Base-by-base conservation (phyloP, 2,113 vertebrate species). In the Oncorhynchus kisutch region DNA sequence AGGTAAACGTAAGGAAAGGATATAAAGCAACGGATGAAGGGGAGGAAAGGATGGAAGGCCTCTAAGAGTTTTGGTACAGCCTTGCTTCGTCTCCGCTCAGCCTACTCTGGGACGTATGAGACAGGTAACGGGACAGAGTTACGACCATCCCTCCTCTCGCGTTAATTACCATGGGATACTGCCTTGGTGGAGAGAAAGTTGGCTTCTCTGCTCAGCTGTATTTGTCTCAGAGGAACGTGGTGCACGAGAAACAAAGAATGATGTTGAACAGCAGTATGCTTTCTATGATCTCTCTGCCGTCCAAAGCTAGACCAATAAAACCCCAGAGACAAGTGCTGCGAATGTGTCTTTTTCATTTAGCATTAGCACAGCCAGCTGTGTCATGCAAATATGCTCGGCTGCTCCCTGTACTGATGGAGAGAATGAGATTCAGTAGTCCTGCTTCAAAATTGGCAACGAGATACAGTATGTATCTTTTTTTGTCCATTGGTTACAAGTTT, bases 271-370 rank as follows among this genome's bases (percentile, higher is more conserved):
- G 54, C 25, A 62, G 51, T 62, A 45, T 70, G 59, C 54, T 48
- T 70, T 66, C 18, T 57, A 20, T 68, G 45, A 78, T 67, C n/a
- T 49, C 5, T n/a, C 54, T 22, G 6, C n/a, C 66, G 22, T 70
- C 72, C 31, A 69, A 48, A 24, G 39, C 39, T 5, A 67, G 73
- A 73, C 54, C 60, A 70, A 73, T 76, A 67, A 75, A 76, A 18
- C 59, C 6, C 18, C 59, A 62, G n/a, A 22, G 59, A 22, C 18
- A 66, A 29, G 2, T 12, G 31, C 57, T 20, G 27, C n/a, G 5
- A 9, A 48, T 22, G 70, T 11, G 71, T 74, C 39, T 24, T 74
- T 25, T 31, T 51, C 25, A 59, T 60, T 18, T 20, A 39, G 20
- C 24, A 67, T 18, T 20, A 39, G 20, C 24, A 67, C 70, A n/a